Evolutionary conservation across 2,797 vertebrate genomes (phyloP).

Genomic region (Pterois miles): DNA sequence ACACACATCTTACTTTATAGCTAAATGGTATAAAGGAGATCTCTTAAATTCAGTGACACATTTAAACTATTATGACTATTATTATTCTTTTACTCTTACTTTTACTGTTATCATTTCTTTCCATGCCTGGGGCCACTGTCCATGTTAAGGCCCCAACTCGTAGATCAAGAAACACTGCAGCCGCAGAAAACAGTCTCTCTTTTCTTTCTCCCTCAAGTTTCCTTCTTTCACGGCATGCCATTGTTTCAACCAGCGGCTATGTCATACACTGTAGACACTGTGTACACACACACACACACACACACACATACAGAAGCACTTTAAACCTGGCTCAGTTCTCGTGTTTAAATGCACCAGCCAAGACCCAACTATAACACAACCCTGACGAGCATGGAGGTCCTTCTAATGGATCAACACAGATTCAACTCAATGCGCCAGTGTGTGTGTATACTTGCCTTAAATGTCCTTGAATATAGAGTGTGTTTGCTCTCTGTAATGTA

Average conservation of each 20-base stretch:
- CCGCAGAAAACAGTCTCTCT: constrained; percentile 25
- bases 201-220: constrained; percentile 40
- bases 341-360: constrained; percentile 68
- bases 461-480: constrained; percentile 56
- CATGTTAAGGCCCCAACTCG: constrained; percentile 2
- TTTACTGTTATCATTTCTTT: constrained; percentile 9
- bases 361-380: constrained; percentile 47
- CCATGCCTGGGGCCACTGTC: neutral
- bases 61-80: neutral
- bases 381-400: constrained; percentile 70
- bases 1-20: neutral
- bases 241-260: constrained; percentile 52
- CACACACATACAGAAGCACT: constrained; percentile 57
- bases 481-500: constrained; percentile 19
- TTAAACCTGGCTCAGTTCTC: constrained; percentile 61
- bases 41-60: neutral
- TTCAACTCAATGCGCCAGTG: constrained; percentile 40
- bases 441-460: constrained; percentile 42
- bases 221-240: constrained; percentile 38
- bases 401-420: constrained; percentile 65
- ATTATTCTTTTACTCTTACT: neutral
- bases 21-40: neutral
- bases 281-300: constrained; percentile 14
- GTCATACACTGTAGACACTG: constrained; percentile 35
- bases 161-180: constrained; percentile 31